Conservation (phyloP, 1,140 invertebrate genomes). For the Mercenaria mercenaria region DNA sequence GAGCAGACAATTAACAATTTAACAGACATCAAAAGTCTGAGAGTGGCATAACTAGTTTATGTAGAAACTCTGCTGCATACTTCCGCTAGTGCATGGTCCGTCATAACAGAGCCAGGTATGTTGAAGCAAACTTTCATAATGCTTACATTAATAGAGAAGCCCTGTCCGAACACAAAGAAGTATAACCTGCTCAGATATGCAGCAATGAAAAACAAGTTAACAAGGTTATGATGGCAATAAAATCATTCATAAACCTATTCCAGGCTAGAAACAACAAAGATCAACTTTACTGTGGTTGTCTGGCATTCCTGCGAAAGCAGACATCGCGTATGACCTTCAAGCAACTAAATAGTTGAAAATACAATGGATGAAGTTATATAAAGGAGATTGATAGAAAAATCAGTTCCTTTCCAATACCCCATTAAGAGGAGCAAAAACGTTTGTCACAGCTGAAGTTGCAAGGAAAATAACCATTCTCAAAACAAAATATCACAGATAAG, state of each 20-base stretch:
- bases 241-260: too few relatives aligned
- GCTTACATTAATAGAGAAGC: slow-evolving; percentile 22
- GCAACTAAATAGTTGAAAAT: background rate
- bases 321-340: background rate
- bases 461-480: background rate
- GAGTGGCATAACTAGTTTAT: too few relatives aligned
- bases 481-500: slow-evolving; percentile 19
- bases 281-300: background rate
- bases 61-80: too few relatives aligned
- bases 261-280: background rate
- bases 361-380: background rate
- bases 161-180: background rate
- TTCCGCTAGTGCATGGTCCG: too few relatives aligned
- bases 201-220: too few relatives aligned
- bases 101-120: slow-evolving; percentile 16
- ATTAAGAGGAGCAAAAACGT: slow-evolving; percentile 17
- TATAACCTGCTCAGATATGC: too few relatives aligned
- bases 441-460: background rate
- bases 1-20: too few relatives aligned
- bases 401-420: too few relatives aligned
- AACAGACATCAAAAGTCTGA: too few relatives aligned
- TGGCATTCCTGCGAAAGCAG: too few relatives aligned
- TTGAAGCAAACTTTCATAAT: too few relatives aligned
- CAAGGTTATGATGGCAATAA: too few relatives aligned
- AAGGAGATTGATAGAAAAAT: background rate